phyloP scores from a whole-genome alignment of 2,888 invertebrate species.

The Drosophila eohydei region DNA sequence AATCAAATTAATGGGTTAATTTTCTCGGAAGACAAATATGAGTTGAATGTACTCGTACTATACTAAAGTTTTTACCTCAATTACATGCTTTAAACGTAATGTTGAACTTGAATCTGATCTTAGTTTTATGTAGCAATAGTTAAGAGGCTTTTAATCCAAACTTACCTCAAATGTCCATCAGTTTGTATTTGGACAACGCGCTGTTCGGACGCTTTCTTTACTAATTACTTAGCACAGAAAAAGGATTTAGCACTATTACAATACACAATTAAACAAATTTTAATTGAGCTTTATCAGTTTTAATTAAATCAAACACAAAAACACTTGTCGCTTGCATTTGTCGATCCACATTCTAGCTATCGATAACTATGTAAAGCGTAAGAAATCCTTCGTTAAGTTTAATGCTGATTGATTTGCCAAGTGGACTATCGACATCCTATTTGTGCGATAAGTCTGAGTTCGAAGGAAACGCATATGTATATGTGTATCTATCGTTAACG shows the following conservation, averaged over 20 bases:
- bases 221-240: not conserved
- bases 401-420: not conserved
- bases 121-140: constrained; percentile 13
- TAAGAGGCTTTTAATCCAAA: constrained; percentile 32
- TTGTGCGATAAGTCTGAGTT: not conserved
- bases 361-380: not conserved
- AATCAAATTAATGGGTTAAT: constrained; percentile 36
- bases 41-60: constrained; percentile 31
- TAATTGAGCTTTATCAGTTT: not conserved
- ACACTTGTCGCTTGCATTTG: not conserved
- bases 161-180: constrained; percentile 18
- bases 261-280: not conserved
- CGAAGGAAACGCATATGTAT: not conserved
- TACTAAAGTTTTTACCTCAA: constrained; percentile 14
- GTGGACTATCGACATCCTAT: not conserved
- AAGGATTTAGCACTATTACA: not conserved
- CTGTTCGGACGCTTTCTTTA: constrained; percentile 9
- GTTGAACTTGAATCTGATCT: constrained; percentile 51
- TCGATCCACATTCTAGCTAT: not conserved
- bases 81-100: constrained; percentile 17
- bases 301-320: constrained; percentile 1
- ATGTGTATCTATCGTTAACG: not conserved
- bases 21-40: constrained; percentile 44
- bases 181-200: constrained; percentile 25
- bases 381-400: not conserved